These are phyloP conservation scores for Uria lomvia DNA, from an alignment of 2,113 vertebrate genomes.

Conservation along the genomic window DNA sequence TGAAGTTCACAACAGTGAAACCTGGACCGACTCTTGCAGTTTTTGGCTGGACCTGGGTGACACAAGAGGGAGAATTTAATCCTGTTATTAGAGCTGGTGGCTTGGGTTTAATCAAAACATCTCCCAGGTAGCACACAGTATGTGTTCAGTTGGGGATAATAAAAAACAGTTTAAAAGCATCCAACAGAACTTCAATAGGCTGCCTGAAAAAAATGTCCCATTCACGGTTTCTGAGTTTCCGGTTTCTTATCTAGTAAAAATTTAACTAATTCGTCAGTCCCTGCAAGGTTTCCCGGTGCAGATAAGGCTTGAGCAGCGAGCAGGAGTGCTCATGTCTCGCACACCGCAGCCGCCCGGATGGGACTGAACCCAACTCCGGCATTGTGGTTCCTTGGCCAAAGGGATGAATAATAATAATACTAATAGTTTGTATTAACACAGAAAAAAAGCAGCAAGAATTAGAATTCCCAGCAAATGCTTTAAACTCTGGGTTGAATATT, in stretches of 20 bases:
- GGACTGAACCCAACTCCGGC: not conserved
- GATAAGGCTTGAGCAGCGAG: not conserved
- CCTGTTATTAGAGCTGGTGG: not conserved
- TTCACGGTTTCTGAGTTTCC: not conserved
- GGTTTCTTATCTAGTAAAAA: not conserved
- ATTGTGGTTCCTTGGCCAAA: not conserved
- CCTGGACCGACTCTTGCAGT: rapidly evolving
- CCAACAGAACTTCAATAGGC: not conserved
- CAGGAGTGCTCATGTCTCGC: rapidly evolving
- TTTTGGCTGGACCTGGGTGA: not conserved
- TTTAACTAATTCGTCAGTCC: not conserved
- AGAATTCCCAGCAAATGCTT: not conserved
- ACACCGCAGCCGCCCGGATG: rapidly evolving
- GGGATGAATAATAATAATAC: not conserved
- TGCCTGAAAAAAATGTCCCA: not conserved
- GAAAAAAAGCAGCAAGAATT: not conserved
- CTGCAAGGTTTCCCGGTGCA: not conserved
- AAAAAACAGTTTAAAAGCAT: not conserved
- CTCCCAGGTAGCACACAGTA: not conserved
- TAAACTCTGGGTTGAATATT: not conserved
- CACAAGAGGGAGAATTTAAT: not conserved
- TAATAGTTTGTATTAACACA: not conserved
- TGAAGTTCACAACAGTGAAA: not conserved
- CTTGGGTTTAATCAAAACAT: not conserved
- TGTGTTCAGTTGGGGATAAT: not conserved